phyloP scores from a whole-genome alignment of 2,797 vertebrate genomes.

The Lemur catta region DNA sequence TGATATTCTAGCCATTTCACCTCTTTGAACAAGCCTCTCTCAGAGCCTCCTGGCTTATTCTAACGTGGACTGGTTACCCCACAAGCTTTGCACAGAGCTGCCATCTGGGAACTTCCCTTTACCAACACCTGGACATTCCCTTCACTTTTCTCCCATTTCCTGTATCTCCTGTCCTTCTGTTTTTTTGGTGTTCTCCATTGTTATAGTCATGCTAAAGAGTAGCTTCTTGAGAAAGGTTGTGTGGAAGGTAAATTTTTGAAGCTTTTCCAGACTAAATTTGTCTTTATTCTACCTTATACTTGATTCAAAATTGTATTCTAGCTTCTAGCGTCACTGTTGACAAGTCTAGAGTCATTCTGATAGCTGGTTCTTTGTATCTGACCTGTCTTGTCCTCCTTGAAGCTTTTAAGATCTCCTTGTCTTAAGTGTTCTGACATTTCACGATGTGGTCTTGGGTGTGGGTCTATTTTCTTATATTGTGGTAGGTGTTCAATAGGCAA shows the following conservation, averaged over 20 bases:
- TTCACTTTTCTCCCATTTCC: neutral
- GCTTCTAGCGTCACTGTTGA: neutral
- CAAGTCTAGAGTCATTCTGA: neutral
- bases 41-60: neutral
- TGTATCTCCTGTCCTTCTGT: neutral
- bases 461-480: neutral
- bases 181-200: neutral
- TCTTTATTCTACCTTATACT: neutral
- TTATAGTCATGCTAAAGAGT: neutral
- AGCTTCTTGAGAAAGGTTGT: conserved; percentile 29
- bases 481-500: neutral
- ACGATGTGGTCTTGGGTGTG: neutral
- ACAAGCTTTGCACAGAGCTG: neutral
- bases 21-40: neutral
- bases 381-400: neutral
- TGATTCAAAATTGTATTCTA: neutral
- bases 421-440: neutral
- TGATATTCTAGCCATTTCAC: neutral
- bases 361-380: neutral
- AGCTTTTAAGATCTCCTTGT: neutral
- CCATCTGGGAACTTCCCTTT: neutral
- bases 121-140: neutral
- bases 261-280: neutral
- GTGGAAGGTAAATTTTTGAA: neutral
- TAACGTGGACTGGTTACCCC: neutral